Percentiles rank a stretch among this genome's conserved stretches.
phyloP scores from a whole-genome alignment of 2,888 invertebrate species.

The Coenonympha arcania region DNA sequence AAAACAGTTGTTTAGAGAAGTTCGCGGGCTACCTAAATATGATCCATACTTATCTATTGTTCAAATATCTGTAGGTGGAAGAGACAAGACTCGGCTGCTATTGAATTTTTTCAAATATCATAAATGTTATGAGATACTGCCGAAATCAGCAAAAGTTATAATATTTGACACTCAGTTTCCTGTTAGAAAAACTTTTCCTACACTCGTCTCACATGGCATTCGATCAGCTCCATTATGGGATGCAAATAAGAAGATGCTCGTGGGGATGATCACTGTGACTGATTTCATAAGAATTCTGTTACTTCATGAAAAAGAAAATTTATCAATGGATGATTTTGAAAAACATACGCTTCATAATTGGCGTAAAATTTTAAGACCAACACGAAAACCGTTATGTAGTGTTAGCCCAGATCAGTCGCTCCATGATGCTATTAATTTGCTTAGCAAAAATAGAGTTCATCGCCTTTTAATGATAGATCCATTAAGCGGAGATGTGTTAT shows the following conservation, averaged over 20 bases:
- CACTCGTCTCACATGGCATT: slow-evolving; percentile 66
- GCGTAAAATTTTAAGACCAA: slow-evolving; percentile 60
- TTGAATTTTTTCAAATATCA: slow-evolving; percentile 70
- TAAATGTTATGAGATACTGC: slow-evolving; percentile 68
- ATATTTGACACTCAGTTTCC: slow-evolving; percentile 69
- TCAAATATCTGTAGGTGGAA: slow-evolving; percentile 67
- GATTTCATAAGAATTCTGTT: slow-evolving; percentile 67
- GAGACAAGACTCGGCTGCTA: slow-evolving; percentile 65
- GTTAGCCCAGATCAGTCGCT: slow-evolving; percentile 63
- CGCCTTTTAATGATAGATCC: slow-evolving; percentile 64
- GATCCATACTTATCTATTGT: slow-evolving; percentile 70
- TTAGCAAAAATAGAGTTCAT: slow-evolving; percentile 62
- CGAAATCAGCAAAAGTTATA: slow-evolving; percentile 69
- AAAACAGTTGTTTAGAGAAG: slow-evolving; percentile 66
- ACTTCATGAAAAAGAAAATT: slow-evolving; percentile 57
- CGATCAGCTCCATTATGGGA: slow-evolving; percentile 69
- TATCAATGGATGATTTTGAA: slow-evolving; percentile 64
- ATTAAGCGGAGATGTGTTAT: slow-evolving; percentile 58
- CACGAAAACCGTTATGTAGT: slow-evolving; percentile 58
- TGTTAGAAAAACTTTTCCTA: slow-evolving; percentile 66
- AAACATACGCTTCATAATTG: slow-evolving; percentile 63
- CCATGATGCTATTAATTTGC: slow-evolving; percentile 65
- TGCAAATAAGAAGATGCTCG: slow-evolving; percentile 58
- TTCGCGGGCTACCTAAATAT: slow-evolving; percentile 64
- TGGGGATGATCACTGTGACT: slow-evolving; percentile 69